Evolutionary conservation across 2,113 vertebrate genomes (phyloP).

Genomic region (Antechinus stuartii): DNA sequence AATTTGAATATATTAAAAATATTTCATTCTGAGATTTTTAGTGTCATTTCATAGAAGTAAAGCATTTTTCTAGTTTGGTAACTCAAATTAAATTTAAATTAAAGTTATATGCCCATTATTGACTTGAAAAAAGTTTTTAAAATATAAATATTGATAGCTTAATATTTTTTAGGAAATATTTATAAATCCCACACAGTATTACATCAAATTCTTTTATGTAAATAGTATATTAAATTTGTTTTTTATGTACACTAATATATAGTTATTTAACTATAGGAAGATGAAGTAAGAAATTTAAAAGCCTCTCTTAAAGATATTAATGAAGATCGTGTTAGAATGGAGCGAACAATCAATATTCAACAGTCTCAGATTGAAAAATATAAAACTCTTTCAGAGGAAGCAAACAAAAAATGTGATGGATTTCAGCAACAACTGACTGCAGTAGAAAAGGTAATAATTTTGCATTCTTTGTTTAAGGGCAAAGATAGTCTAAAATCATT

Average conservation of each 20-base stretch:
- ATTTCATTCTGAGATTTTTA: constrained; percentile 31
- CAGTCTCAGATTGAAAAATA: constrained; percentile 92
- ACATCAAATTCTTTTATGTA: constrained; percentile 13
- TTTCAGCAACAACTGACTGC: constrained; percentile 89
- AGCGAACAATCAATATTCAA: constrained; percentile 86
- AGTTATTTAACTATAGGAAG: constrained; percentile 86
- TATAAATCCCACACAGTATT: constrained; percentile 36
- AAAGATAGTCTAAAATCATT: constrained; percentile 3
- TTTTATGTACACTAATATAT: constrained; percentile 30
- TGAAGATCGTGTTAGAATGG: constrained; percentile 88
- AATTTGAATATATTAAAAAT: constrained; percentile 25
- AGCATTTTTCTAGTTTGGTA: constrained; percentile 33
- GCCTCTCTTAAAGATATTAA: constrained; percentile 88
- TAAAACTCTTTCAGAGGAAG: constrained; percentile 89
- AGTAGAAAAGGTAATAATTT: constrained; percentile 88
- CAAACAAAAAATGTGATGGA: constrained; percentile 85
- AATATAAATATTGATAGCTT: constrained; percentile 40
- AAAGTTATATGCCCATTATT: constrained; percentile 34
- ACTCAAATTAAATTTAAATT: constrained; percentile 29
- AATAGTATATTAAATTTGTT: not conserved
- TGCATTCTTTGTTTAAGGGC: constrained; percentile 17
- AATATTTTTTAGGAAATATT: constrained; percentile 16
- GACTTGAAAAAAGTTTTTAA: constrained; percentile 20
- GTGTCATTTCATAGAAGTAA: constrained; percentile 37
- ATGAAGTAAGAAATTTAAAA: constrained; percentile 89